Evolutionary conservation across 2,888 invertebrate species (phyloP).

Genomic region (Tromatobia lineatoria): DNA sequence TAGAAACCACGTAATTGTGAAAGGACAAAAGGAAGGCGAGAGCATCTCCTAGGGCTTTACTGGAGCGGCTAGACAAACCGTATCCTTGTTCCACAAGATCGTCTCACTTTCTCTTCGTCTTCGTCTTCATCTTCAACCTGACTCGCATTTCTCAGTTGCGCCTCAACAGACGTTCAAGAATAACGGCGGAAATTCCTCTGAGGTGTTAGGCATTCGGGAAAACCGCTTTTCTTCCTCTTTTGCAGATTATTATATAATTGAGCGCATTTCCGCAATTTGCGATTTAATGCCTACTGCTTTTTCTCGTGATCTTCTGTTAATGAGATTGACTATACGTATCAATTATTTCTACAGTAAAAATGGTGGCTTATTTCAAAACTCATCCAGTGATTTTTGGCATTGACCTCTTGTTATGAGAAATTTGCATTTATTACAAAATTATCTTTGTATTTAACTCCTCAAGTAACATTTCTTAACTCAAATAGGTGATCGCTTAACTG

Average conservation of each 20-base stretch:
- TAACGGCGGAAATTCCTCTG: slow-evolving; percentile 9
- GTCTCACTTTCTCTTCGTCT: not conserved
- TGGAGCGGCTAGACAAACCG: slow-evolving; percentile 19
- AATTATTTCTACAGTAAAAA: not conserved
- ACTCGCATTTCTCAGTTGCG: not conserved
- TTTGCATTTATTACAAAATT: too few species aligned
- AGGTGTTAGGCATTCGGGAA: not conserved
- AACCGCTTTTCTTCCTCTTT: not conserved
- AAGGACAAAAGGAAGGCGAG: slow-evolving; percentile 74
- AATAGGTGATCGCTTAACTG: too few species aligned
- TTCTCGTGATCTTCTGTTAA: not conserved
- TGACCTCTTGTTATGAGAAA: too few species aligned
- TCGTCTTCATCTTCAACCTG: not conserved
- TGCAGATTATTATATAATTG: not conserved
- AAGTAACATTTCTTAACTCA: not conserved
- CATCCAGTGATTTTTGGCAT: not conserved
- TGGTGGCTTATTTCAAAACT: not conserved
- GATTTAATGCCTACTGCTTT: slow-evolving; percentile 17
- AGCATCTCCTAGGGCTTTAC: slow-evolving; percentile 25
- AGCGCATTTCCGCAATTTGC: slow-evolving; percentile 18
- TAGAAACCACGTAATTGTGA: slow-evolving; percentile 75
- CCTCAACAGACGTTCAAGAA: not conserved
- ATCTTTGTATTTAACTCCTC: too few species aligned
- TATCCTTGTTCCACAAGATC: slow-evolving; percentile 38
- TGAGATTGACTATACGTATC: not conserved